Base-by-base conservation (phyloP, 2,113 vertebrate species). In the Vulpes ferrilata region DNA sequence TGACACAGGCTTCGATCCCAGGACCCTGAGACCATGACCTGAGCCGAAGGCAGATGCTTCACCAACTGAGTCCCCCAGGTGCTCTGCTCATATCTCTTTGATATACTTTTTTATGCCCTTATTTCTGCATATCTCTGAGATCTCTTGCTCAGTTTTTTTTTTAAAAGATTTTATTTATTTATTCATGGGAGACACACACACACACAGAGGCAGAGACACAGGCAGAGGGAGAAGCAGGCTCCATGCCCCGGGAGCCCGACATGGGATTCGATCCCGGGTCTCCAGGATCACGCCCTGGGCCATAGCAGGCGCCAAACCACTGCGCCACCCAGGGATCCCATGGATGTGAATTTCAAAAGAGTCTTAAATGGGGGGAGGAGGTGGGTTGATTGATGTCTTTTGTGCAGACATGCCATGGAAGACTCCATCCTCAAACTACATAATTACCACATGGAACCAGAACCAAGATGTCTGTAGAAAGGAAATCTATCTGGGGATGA, bases 41-140 rank as follows among this genome's bases (percentile, higher is more conserved):
- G 67, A 69, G 67, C 67, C 13, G 7, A 35, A 69, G 32, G 27
- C 32, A 69, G 67, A 69, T 4, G 16, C 32, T 69, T 35, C n/a
- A 35, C 67, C 1, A 3, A 69, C 32, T 69, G 8, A 35, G 32
- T n/a, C 32, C 19, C 7, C 8, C 32, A 69, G 32, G 27, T 3
- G 0, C 32, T 16, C 32, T 19, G 67, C 67, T 91, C 35, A 2
- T 65, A 2, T 65, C 59, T 94, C 83, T 62, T 32, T 86, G 27
- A 88, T 83, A 62, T 3, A 38, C 25, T 69, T 59, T 32, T 74
- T 85, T 53, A 32, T 59, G 20, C 12, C 74, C 60, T 95, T 80
- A 62, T 96, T 73, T 96, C 76, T 86, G 30, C 12, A 11, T 76
- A 30, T 71, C 35, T 95, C 64, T 60, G 38, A 86, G 78, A 53